These are phyloP conservation scores for Sarcophaga carnaria DNA, from an alignment of 2,888 invertebrate genomes.

Conservation along the genomic window DNA sequence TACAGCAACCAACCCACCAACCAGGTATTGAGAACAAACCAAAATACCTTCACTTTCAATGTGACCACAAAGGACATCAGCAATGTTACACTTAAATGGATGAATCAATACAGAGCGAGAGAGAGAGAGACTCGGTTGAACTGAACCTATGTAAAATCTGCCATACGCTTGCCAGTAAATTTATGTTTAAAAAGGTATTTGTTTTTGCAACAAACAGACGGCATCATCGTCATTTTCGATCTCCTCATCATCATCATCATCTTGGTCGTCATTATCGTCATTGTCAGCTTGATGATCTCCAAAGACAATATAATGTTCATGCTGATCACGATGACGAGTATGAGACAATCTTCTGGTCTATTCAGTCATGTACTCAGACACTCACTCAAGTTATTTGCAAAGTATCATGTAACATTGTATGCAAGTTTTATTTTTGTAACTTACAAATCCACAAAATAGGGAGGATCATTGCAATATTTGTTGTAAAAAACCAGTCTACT, in stretches of 20 bases:
- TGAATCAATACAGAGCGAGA: neutral
- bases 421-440: neutral
- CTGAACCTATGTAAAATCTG: neutral
- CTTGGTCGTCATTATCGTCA: conserved; percentile 28
- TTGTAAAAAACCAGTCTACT: no score
- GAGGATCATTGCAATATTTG: no score
- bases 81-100: conserved; percentile 51
- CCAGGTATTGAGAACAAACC: neutral
- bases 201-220: conserved; percentile 9
- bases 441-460: no score
- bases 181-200: conserved; percentile 5
- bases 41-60: conserved; percentile 61
- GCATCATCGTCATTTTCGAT: conserved; percentile 6
- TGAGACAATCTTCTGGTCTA: neutral
- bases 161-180: neutral
- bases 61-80: conserved; percentile 49
- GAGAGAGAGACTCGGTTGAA: neutral
- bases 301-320: conserved; percentile 32
- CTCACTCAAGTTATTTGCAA: conserved; percentile 23
- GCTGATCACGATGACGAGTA: neutral
- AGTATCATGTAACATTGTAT: conserved; percentile 50
- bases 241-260: conserved; percentile 15
- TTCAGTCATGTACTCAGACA: neutral
- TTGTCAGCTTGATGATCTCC: conserved; percentile 38
- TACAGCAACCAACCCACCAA: conserved; percentile 14